Base-by-base conservation (phyloP, 2,113 vertebrate genomes). In the Scatophagus argus region DNA sequence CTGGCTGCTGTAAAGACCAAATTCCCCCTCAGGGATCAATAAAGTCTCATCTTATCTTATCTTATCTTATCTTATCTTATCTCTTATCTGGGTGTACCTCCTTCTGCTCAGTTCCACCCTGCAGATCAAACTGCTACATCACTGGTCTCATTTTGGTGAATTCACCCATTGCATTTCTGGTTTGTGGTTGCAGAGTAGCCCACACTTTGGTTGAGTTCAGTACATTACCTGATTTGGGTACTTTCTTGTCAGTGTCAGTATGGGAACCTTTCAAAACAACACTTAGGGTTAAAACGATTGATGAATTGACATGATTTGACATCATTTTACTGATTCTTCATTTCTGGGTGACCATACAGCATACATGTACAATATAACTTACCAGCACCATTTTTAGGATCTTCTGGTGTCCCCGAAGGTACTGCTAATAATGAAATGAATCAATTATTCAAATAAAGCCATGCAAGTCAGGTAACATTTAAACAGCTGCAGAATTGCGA, bases 161-260 rank as follows among this genome's bases (percentile, higher is more conserved):
- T 29, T 38, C 14, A 25, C 43, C 21, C 21, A 23, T 5, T 1
- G 21, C 10, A 21, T n/a, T n/a, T n/a, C n/a, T 62, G 38, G 14
- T 61, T 46, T 64, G 17, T n/a, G 6, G 19, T 3, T 4, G 29
- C 6, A 32, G n/a, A 59, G n/a, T 23, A 14, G 12, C 8, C 27
- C 4, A 46, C 8, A 29, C 7, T 17, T 5, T 1, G 7, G 11
- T 23, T 13, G 7, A 19, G 56, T 41, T 16, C 2, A 44, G n/a
- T 21, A 12, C 12, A 7, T 76, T 76, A 90, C 86, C 85, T 88
- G 81, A 46, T 78, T 79, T 63, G n/a, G 41, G 1, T 4, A 0
- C 36, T 25, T 67, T 32, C 4, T 25, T 3, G 3, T 77, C 44
- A 31, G 1, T 17, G 43, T 60, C 68, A 1, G 23, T 44, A 6